A percentile compares a stretch with the other conserved stretches of the same genome.
These are phyloP conservation scores for Charaxes varanes DNA, from an alignment of 1,140 invertebrate genomes.

Conservation along the genomic window DNA sequence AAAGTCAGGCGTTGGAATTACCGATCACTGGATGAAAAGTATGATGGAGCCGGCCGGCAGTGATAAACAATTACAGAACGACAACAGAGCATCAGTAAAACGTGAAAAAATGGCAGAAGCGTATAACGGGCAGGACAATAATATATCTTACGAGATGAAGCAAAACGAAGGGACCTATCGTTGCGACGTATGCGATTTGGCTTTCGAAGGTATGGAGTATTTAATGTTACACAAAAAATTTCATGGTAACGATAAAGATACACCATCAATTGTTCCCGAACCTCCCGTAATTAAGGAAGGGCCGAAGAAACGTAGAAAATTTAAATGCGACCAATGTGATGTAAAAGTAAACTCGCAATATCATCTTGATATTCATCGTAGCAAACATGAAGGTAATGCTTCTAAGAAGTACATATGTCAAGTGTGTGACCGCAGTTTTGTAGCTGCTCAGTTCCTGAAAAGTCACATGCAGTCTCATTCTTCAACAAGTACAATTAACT, in stretches of 20 bases:
- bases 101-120: slow-evolving; percentile 63
- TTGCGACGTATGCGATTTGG: slow-evolving; percentile 59
- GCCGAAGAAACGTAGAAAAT: slow-evolving; percentile 57
- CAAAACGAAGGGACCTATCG: slow-evolving; percentile 40
- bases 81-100: slow-evolving; percentile 53
- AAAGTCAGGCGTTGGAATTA: slow-evolving; percentile 55
- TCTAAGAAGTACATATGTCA: slow-evolving; percentile 63
- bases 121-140: slow-evolving; percentile 49
- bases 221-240: slow-evolving; percentile 64
- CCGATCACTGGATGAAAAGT: slow-evolving; percentile 67
- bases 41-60: slow-evolving; percentile 64
- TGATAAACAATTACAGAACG: slow-evolving; percentile 53
- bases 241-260: slow-evolving; percentile 59
- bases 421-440: slow-evolving; percentile 59
- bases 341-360: slow-evolving; percentile 69
- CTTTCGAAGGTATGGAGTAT: slow-evolving; percentile 62
- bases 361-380: slow-evolving; percentile 60
- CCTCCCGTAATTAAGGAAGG: slow-evolving; percentile 39
- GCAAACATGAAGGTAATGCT: slow-evolving; percentile 58
- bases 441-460: slow-evolving; percentile 61
- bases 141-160: slow-evolving; percentile 46
- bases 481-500: slow-evolving; percentile 60
- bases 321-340: slow-evolving; percentile 63
- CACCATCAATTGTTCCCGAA: slow-evolving; percentile 40
- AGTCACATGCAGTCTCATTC: slow-evolving; percentile 67